Conservation (phyloP, 1,140 invertebrate species). For the Chionoecetes opilio region DNA sequence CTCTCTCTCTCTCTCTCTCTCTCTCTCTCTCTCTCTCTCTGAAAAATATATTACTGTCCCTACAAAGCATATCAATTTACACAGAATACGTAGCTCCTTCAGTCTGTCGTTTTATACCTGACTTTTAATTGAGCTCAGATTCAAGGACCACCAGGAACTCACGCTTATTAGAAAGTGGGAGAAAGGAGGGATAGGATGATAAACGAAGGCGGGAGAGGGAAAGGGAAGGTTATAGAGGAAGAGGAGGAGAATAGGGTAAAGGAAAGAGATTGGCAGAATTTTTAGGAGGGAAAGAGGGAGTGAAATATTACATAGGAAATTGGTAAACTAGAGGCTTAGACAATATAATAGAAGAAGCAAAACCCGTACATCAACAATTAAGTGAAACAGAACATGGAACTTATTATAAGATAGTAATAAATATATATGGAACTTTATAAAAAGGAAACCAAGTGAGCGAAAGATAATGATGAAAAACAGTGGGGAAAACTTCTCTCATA, state of each 20-base stretch:
- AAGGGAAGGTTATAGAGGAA: background rate
- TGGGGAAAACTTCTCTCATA: background rate
- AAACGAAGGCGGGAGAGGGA: background rate
- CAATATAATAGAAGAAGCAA: too few relatives aligned
- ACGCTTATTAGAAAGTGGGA: background rate
- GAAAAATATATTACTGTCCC: background rate
- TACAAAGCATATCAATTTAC: background rate
- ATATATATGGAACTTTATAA: background rate
- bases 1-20: background rate
- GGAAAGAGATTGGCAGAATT: background rate
- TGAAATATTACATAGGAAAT: too few relatives aligned
- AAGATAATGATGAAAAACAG: too few relatives aligned
- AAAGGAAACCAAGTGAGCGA: background rate
- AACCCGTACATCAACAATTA: too few relatives aligned
- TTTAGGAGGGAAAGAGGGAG: background rate
- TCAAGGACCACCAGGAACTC: background rate
- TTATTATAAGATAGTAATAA: too few relatives aligned
- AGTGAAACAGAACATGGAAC: too few relatives aligned
- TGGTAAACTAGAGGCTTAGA: too few relatives aligned
- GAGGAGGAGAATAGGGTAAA: background rate
- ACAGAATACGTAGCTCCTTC: background rate
- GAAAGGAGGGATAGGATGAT: too few relatives aligned
- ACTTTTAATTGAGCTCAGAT: constrained; percentile 7
- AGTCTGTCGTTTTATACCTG: background rate
- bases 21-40: too few relatives aligned